Percentiles rank a stretch among this genome's conserved stretches.
These are phyloP conservation scores for Pyrocoelia pectoralis DNA, from an alignment of 2,888 invertebrate genomes.

Conservation along the genomic window DNA sequence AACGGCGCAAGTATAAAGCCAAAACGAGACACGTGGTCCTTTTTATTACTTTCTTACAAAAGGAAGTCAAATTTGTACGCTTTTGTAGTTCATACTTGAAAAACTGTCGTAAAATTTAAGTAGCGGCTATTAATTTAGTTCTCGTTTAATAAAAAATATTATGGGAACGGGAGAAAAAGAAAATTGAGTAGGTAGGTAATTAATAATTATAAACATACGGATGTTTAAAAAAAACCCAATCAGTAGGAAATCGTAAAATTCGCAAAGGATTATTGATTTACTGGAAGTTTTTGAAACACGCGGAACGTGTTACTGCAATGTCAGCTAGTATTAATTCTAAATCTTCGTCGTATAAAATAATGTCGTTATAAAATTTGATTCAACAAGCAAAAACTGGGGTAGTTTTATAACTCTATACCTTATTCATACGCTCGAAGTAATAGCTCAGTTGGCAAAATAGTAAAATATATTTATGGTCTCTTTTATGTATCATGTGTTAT, in stretches of 20 bases:
- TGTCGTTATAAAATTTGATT: slow-evolving; percentile 38
- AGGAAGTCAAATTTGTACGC: slow-evolving; percentile 38
- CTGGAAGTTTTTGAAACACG: slow-evolving; percentile 13
- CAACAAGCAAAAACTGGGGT: slow-evolving; percentile 38
- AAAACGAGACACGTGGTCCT: slow-evolving; percentile 41
- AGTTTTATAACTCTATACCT: slow-evolving; percentile 40
- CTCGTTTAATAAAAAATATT: slow-evolving; percentile 33
- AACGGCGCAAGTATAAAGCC: slow-evolving; percentile 31
- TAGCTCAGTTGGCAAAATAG: slow-evolving; percentile 57
- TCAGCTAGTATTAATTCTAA: slow-evolving; percentile 39
- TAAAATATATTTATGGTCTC: slow-evolving; percentile 57
- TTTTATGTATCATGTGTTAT: slow-evolving; percentile 55
- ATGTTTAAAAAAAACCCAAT: background rate
- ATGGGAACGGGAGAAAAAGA: slow-evolving; percentile 32
- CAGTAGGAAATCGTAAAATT: slow-evolving; percentile 1
- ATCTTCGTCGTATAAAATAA: slow-evolving; percentile 38
- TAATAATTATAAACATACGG: slow-evolving; percentile 14
- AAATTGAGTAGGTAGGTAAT: no score
- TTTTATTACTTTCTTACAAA: slow-evolving; percentile 43
- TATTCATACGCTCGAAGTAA: slow-evolving; percentile 41
- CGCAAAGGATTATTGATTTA: background rate
- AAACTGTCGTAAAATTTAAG: slow-evolving; percentile 38
- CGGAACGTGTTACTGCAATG: slow-evolving; percentile 31
- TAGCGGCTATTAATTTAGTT: slow-evolving; percentile 35
- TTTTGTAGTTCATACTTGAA: slow-evolving; percentile 35